A percentile compares a stretch with the other conserved stretches of the same genome.
Evolutionary conservation across 1,140 invertebrate genomes (phyloP).

Genomic region (Mactra quadrangularis): DNA sequence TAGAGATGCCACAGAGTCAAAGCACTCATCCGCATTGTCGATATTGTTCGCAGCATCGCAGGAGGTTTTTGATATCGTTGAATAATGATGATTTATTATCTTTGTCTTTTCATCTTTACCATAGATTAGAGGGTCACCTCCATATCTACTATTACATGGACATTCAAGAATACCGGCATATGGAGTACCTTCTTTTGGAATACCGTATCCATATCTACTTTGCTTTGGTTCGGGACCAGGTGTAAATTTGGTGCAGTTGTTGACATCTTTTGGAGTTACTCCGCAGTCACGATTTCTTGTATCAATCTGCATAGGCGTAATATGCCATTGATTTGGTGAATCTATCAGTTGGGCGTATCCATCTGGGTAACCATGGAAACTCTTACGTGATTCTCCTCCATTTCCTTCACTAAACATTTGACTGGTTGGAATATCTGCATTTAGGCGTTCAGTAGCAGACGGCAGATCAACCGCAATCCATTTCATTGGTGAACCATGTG

Average conservation of each 20-base stretch:
- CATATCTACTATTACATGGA: constrained; percentile 62
- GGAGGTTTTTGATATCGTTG: constrained; percentile 22
- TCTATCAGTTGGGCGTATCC: constrained; percentile 64
- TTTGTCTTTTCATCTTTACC: constrained; percentile 56
- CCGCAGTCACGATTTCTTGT: constrained; percentile 64
- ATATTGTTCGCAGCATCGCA: constrained; percentile 10
- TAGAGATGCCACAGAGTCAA: constrained; percentile 23
- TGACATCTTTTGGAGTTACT: constrained; percentile 52
- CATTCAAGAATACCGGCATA: constrained; percentile 64
- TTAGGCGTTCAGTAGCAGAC: constrained; percentile 17
- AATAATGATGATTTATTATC: constrained; percentile 41
- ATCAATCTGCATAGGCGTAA: constrained; percentile 67
- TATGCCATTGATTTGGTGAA: constrained; percentile 63
- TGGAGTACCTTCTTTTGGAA: constrained; percentile 45
- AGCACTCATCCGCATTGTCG: constrained; percentile 27
- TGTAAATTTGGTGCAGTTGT: constrained; percentile 49
- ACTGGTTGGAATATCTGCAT: constrained; percentile 56
- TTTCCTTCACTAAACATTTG: constrained; percentile 66
- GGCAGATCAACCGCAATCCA: constrained; percentile 57
- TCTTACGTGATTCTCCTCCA: constrained; percentile 64
- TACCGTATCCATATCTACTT: constrained; percentile 60
- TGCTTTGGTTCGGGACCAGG: constrained; percentile 62
- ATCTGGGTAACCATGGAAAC: constrained; percentile 62
- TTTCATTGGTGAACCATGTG: constrained; percentile 61
- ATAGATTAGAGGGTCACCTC: constrained; percentile 61